Evolutionary conservation across 2,888 invertebrate species (phyloP).

Genomic region (Sphinx pinastri): DNA sequence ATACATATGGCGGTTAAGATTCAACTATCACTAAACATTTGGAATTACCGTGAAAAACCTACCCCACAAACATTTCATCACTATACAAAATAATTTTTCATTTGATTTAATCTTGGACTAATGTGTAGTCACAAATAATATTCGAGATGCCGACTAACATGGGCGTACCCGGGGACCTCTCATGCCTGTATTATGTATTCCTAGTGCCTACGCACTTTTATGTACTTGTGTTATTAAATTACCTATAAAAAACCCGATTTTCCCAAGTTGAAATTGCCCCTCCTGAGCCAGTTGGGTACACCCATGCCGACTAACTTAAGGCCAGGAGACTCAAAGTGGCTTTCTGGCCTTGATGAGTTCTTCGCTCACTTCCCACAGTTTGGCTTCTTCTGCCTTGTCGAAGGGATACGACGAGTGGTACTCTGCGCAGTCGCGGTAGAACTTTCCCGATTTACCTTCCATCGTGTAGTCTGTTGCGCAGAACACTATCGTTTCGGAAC

Average conservation of each 20-base stretch:
- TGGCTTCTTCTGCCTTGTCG: constrained; percentile 84
- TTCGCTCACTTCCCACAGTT: constrained; percentile 89
- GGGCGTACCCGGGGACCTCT: no score
- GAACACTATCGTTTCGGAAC: constrained; percentile 90
- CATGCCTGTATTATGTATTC: no score
- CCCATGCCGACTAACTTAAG: background rate
- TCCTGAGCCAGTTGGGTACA: no score
- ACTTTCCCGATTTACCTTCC: constrained; percentile 86
- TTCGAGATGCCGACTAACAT: constrained; percentile 3
- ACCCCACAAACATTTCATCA: background rate
- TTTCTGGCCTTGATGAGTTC: constrained; percentile 76
- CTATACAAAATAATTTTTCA: background rate
- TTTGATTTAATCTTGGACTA: constrained; percentile 1
- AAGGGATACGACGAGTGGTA: constrained; percentile 85
- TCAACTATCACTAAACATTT: background rate
- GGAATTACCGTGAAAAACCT: constrained; percentile 9
- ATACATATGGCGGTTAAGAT: background rate
- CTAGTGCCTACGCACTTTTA: no score
- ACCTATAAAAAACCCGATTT: no score
- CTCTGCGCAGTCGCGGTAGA: constrained; percentile 89
- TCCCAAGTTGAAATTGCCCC: no score
- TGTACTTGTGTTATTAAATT: no score
- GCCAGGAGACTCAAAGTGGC: constrained; percentile 55
- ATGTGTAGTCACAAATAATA: background rate
- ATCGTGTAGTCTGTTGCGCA: constrained; percentile 87